A percentile compares a stretch with the other conserved stretches of the same genome.
phyloP scores from a whole-genome alignment of 1,140 invertebrate genomes.

The Rhopalosiphum maidis region DNA sequence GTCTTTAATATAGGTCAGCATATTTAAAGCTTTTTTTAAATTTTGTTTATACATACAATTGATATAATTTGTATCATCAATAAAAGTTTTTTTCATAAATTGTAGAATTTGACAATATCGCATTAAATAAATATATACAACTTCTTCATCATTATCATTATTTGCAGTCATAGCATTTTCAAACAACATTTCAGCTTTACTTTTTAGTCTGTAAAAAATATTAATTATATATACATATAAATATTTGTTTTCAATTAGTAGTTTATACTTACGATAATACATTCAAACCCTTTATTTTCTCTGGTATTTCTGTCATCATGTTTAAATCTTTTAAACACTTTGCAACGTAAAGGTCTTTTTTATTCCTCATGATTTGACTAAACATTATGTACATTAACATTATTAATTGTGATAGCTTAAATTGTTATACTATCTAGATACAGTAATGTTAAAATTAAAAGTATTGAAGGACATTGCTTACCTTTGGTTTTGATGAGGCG shows the following conservation, averaged over 20 bases:
- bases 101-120: conserved; percentile 45
- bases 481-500: conserved; percentile 27
- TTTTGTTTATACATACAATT: background rate
- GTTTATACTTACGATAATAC: background rate
- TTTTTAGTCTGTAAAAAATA: background rate
- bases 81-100: conserved; percentile 29
- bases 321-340: background rate
- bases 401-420: background rate
- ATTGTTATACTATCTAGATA: background rate
- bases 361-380: conserved; percentile 44
- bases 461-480: background rate
- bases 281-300: background rate
- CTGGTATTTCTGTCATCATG: background rate
- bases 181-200: background rate
- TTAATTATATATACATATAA: background rate
- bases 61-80: background rate
- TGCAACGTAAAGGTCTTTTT: background rate
- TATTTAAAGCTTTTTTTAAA: conserved; percentile 24
- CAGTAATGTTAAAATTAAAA: background rate
- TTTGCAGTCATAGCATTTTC: background rate
- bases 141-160: conserved; percentile 50
- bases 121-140: conserved; percentile 52
- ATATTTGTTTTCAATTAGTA: background rate
- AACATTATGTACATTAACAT: background rate
- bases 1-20: conserved; percentile 14